Base-by-base conservation (phyloP, 2,888 invertebrate genomes). In the Hypomecis atomaria region DNA sequence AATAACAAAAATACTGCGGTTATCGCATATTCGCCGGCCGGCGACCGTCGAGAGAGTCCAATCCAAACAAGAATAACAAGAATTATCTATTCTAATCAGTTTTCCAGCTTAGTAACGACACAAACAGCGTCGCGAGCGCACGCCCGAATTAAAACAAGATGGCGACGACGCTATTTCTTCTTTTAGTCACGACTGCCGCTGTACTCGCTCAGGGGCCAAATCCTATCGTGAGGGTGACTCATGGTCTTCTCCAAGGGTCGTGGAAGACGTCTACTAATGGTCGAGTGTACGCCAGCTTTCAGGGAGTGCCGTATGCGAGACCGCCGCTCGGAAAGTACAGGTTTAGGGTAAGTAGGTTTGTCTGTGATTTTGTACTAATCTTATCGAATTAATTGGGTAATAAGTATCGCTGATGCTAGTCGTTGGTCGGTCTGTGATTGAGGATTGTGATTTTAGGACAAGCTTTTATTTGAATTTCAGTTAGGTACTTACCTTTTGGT, bases 221-320 rank as follows among this genome's bases (percentile, higher is more conserved):
- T 13, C 92, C 92, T 0, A 72, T 83, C 0, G 84, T 90, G 2
- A 81, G 86, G 59, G 80, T 91, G 0, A 71, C 81, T 2, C 80
- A 88, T 58, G 93, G 93, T 0, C 56, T 84, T 0, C 64, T 93
- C 0, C 86, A 85, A 56, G 93, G 93, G 0, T 58, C 83, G 0
- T 93, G 92, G 93, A 87, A 84, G 61, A 75, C 81, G 1, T 89
- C 93, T 0, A 81, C 85, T 0, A 84, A 87, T 50, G 88, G 92
- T 33, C 78, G 93, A 69, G 76, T 80, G 0, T 94, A 89, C 70
- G 94, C 94, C 7, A 94, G 95, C 43, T 96, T 95, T 72, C 90
- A 94, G 71, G 95, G 96, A 0, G 87, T 96, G 52, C 96, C 96
- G 0, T 96, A 95, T 73, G 96, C 96, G 0, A 82, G 93, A 57